Base-by-base conservation (phyloP, 2,113 vertebrate genomes). In the Apteryx mantelli region DNA sequence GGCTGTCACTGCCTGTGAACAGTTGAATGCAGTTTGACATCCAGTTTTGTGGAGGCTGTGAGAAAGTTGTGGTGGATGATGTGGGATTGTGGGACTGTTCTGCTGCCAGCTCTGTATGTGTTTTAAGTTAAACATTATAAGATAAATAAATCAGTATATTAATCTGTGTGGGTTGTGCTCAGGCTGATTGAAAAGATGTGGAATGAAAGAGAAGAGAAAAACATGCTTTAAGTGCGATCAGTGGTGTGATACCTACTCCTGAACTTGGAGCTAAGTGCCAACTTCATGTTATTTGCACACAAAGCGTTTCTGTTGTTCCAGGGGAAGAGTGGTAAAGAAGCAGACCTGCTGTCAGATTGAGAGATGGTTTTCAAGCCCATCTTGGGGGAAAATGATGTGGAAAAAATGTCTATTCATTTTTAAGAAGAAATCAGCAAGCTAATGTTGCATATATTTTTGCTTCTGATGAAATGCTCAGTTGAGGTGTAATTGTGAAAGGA, bases 131-230 rank as follows among this genome's bases (percentile, higher is more conserved):
- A 93, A 84, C 1, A 5, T n/a, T 93, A 4, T 76, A 81, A 90
- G 26, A 95, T 91, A 96, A 94, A 91, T 91, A 96, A 92, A 93
- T 92, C 82, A 90, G 52, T 40, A n/a, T 76, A 74, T 88, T 86
- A 75, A 84, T 96, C 89, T 92, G 44, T 86, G 89, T 91, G 75
- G 83, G 75, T 86, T 92, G 86, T 88, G 44, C 52, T 82, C 2
- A 7, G 84, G 40, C 83, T 92, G 85, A 94, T 75, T 76, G 76
- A 88, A 95, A 93, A 96, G 64, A 90, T 82, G 34, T 53, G 42
- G 83, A 91, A 78, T 55, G 50, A 83, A 94, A 89, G 52, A 84
- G 65, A 92, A 76, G 50, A 92, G 75, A 73, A 95, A 86, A 94
- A 77, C 46, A n/a, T 81, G 25, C 42, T 64, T 81, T 36, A 73